Conservation (phyloP, 2,888 invertebrate genomes). For the Selenia dentaria region DNA sequence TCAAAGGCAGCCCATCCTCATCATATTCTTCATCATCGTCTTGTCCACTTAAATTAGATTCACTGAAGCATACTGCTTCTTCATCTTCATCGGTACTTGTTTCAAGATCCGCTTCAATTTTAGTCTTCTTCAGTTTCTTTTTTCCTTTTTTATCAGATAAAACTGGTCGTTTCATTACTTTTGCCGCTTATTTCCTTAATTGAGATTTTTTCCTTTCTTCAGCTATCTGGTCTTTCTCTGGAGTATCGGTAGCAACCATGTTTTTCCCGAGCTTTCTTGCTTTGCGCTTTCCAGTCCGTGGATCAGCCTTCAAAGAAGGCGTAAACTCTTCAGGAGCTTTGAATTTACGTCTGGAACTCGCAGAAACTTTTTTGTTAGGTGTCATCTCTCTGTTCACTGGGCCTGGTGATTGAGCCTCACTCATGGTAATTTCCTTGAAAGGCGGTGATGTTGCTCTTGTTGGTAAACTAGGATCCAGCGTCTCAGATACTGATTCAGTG, state of each 20-base stretch:
- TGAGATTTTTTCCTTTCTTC: not conserved
- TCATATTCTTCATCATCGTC: constrained; percentile 2
- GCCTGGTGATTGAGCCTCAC: too few species aligned
- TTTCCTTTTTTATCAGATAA: constrained; percentile 3
- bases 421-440: too few species aligned
- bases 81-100: constrained; percentile 2
- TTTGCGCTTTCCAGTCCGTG: not conserved
- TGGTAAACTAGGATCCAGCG: too few species aligned
- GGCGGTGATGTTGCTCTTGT: too few species aligned
- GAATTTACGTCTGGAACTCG: too few species aligned
- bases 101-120: not conserved
- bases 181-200: not conserved
- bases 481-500: not conserved
- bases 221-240: not conserved
- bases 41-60: not conserved
- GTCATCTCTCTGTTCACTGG: too few species aligned
- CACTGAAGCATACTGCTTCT: not conserved
- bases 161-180: not conserved
- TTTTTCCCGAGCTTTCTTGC: not conserved
- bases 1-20: constrained; percentile 6
- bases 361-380: too few species aligned
- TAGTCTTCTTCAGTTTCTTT: not conserved
- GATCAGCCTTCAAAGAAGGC: not conserved
- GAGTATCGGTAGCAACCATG: not conserved
- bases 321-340: not conserved